A percentile compares a stretch with the other conserved stretches of the same genome.
phyloP scores from a whole-genome alignment of 2,888 invertebrate species.

The Ptycholaimellus sp. region DNA sequence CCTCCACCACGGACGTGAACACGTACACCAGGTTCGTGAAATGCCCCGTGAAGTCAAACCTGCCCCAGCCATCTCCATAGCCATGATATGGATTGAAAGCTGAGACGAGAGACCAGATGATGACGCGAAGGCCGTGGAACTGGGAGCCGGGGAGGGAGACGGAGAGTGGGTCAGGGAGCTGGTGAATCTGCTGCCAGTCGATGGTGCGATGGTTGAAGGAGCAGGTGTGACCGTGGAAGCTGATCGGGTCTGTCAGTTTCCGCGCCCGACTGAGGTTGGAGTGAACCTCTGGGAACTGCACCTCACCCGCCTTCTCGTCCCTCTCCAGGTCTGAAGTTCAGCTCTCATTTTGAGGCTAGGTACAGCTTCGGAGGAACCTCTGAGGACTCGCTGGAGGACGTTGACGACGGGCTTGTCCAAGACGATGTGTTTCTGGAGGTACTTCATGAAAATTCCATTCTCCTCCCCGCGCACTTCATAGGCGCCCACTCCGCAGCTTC shows the following conservation, averaged over 20 bases:
- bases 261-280: slow-evolving; percentile 16
- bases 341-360: no score
- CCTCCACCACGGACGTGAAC: slow-evolving; percentile 18
- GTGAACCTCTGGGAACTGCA: slow-evolving; percentile 18
- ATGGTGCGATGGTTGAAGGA: slow-evolving; percentile 6
- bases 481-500: slow-evolving; percentile 8
- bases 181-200: slow-evolving; percentile 6
- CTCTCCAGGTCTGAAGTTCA: slow-evolving; percentile 14
- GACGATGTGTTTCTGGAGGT: slow-evolving; percentile 5
- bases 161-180: background rate
- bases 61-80: no score
- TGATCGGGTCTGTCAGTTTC: slow-evolving; percentile 20
- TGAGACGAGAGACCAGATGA: no score
- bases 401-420: slow-evolving; percentile 5
- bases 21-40: slow-evolving; percentile 24
- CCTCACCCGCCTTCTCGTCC: slow-evolving; percentile 8
- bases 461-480: slow-evolving; percentile 8
- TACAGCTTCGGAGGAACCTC: no score
- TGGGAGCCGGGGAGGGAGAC: no score
- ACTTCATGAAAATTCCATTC: slow-evolving; percentile 9
- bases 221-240: slow-evolving; percentile 5
- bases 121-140: no score
- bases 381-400: slow-evolving; percentile 4
- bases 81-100: no score
- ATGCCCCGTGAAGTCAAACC: slow-evolving; percentile 23